Percentiles rank a stretch among this genome's conserved stretches.
phyloP scores from a whole-genome alignment of 2,113 vertebrate genomes.

The human region GRCh38 chr5:98482001-98482500 shows the following conservation, averaged over 20 bases:
- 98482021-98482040: too few relatives aligned
- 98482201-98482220: not conserved
- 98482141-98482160: too few relatives aligned
- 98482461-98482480: not conserved
- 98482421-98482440: not conserved
- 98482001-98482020: too few relatives aligned
- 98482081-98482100: too few relatives aligned
- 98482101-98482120: too few relatives aligned
- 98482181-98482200: not conserved
- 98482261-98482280: not conserved
- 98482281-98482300: not conserved
- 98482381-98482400: not conserved
- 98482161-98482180: not conserved
- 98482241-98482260: not conserved
- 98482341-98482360: not conserved
- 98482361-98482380: not conserved
- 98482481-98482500: not conserved
- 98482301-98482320: not conserved
- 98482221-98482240: not conserved
- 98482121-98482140: too few relatives aligned
- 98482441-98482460: not conserved
- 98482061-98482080: accelerated
- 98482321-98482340: not conserved
- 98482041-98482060: too few relatives aligned
- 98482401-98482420: not conserved